phyloP scores from a whole-genome alignment of 2,888 invertebrate species.

The Miltochrista miniata region DNA sequence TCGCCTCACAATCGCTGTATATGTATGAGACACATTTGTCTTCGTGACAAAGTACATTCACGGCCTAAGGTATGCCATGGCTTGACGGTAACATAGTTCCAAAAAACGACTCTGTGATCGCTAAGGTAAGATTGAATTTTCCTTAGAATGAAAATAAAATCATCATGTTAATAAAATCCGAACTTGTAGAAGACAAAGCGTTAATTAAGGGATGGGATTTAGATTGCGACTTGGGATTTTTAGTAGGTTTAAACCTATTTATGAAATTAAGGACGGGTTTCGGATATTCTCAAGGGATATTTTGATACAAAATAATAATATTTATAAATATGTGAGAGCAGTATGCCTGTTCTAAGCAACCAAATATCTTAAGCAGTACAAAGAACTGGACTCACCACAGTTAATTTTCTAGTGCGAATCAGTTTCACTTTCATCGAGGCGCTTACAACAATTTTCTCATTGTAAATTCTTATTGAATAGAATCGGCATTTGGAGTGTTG shows the following conservation, averaged over 20 bases:
- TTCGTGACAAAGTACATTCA: slow-evolving; percentile 59
- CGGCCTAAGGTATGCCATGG: slow-evolving; percentile 50
- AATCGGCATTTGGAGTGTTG: too few species aligned
- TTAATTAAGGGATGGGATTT: slow-evolving; percentile 61
- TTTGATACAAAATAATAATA: neutral
- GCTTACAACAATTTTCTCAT: too few species aligned
- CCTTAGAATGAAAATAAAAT: slow-evolving; percentile 6
- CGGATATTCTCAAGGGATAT: neutral
- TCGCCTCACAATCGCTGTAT: slow-evolving; percentile 43
- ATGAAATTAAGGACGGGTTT: slow-evolving; percentile 8
- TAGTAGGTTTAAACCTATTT: slow-evolving; percentile 33
- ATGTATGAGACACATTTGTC: slow-evolving; percentile 63
- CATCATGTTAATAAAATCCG: slow-evolving; percentile 56
- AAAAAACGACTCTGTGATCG: slow-evolving; percentile 17
- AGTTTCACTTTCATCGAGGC: too few species aligned
- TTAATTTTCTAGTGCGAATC: too few species aligned
- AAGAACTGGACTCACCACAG: too few species aligned
- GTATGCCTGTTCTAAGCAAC: too few species aligned
- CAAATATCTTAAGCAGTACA: too few species aligned
- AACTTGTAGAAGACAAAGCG: slow-evolving; percentile 48
- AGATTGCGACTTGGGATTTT: slow-evolving; percentile 34
- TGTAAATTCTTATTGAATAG: too few species aligned
- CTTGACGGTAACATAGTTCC: slow-evolving; percentile 7
- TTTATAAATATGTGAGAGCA: neutral
- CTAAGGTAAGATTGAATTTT: slow-evolving; percentile 18